phyloP scores from a whole-genome alignment of 1,140 invertebrate species.

The Cecropterus lyciades region DNA sequence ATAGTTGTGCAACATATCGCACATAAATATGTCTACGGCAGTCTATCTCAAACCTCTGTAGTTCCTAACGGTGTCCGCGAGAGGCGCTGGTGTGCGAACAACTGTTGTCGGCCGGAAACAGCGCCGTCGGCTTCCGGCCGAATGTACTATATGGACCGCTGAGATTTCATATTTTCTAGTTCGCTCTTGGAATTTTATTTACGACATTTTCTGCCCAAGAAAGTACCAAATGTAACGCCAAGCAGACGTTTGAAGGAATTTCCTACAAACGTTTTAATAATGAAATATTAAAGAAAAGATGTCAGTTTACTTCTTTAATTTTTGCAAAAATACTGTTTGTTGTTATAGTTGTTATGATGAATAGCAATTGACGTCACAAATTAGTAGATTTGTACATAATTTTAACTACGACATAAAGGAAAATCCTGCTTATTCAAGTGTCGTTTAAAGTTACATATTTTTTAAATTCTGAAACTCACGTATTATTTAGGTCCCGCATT shows the following conservation, averaged over 20 bases:
- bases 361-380: no score
- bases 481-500: background rate
- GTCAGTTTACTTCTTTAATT: no score
- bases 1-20: background rate
- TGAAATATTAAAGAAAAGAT: no score
- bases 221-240: background rate
- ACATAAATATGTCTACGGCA: background rate
- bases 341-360: no score
- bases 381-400: no score
- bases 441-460: no score
- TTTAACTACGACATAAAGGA: no score
- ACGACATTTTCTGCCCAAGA: constrained; percentile 27
- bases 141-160: constrained; percentile 59
- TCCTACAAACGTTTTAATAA: background rate
- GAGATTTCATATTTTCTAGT: constrained; percentile 58
- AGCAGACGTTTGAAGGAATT: background rate
- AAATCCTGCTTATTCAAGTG: no score
- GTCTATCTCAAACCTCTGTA: constrained; percentile 30
- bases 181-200: constrained; percentile 22
- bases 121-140: constrained; percentile 72
- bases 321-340: no score
- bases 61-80: constrained; percentile 60
- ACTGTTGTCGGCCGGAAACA: constrained; percentile 67
- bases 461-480: no score
- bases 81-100: constrained; percentile 72